Evolutionary conservation across 2,888 invertebrate genomes (phyloP), one percentile per base, ranked within the genome.

Genomic region (Chloromyia formosa): DNA sequence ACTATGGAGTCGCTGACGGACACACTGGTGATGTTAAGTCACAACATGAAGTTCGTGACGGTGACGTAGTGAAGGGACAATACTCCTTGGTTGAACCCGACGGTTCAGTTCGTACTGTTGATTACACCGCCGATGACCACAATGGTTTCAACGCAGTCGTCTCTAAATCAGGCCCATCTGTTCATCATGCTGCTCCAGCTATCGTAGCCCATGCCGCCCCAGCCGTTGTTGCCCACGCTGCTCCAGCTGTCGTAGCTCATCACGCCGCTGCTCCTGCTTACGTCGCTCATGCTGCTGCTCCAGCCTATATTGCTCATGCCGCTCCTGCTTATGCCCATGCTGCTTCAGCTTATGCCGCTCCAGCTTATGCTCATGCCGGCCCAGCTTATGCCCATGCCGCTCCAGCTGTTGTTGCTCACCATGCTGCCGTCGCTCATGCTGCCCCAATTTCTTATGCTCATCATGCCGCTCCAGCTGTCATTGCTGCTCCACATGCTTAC

Each of bases 1-100:
- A 85, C 80, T 85, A 85, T 74, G 85, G 85, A 76, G 85, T 85
- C 49, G 82, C 85, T 76, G 85, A 85, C 78, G 81, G 84, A 64
- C 83, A 83, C 77, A 85, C 85, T 75, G 85, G 85, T 20, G 85
- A 85, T 80, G 85, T 85, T 53, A 85, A 85, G 80, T 85, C 85
- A 4, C 85, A 85, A 81, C 84, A 84, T 76, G 85, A 85, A 80
- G 84, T 84, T 71, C 85, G 85, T 77, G 85, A 85, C 77, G 85
- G 85, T 74, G 85, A 85, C 82, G 85, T 85, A 61, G 85, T 85
- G 64, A 85, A 85, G 82, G 86, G 85, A 79, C 85, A 85, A 77
- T 86, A 86, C 82, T 86, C 86, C 56, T 81, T 86, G 78, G 85
- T 86, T 62, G 85, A 86, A 80, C 85, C 85, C 76, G 85, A 86